These are phyloP conservation scores for Euthynnus affinis DNA, from an alignment of 2,797 vertebrate species.

Conservation along the genomic window DNA sequence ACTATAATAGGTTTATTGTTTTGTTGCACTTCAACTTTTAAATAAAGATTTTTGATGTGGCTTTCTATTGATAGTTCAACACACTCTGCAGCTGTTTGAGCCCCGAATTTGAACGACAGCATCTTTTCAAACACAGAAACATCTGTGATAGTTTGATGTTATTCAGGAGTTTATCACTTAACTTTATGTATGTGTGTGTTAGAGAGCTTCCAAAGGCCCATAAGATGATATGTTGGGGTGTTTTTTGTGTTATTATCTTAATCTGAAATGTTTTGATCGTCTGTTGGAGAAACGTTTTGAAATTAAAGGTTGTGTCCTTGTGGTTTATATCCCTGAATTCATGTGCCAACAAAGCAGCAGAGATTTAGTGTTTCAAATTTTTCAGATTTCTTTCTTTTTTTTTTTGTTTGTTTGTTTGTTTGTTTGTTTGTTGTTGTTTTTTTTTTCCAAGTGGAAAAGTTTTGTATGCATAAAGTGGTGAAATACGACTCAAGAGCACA, in stretches of 20 bases:
- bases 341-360: slow-evolving; percentile 65
- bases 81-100: no score
- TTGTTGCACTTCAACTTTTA: no score
- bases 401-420: no score
- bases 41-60: no score
- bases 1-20: no score
- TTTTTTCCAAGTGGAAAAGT: slow-evolving; percentile 15
- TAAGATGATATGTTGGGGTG: no score
- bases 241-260: no score
- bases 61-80: neutral
- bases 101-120: no score
- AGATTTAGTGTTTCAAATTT: slow-evolving; percentile 65
- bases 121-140: neutral
- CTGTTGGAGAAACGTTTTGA: neutral
- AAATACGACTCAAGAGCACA: slow-evolving; percentile 43
- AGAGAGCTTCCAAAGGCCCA: no score
- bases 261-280: neutral
- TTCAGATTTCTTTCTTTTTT: neutral
- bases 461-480: slow-evolving; percentile 28
- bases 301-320: slow-evolving; percentile 30
- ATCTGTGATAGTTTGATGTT: neutral
- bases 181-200: no score
- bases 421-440: no score
- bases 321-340: slow-evolving; percentile 74
- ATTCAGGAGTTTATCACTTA: neutral